Base-by-base conservation (phyloP, 2,888 invertebrate species). In the Orthonevra nobilis region DNA sequence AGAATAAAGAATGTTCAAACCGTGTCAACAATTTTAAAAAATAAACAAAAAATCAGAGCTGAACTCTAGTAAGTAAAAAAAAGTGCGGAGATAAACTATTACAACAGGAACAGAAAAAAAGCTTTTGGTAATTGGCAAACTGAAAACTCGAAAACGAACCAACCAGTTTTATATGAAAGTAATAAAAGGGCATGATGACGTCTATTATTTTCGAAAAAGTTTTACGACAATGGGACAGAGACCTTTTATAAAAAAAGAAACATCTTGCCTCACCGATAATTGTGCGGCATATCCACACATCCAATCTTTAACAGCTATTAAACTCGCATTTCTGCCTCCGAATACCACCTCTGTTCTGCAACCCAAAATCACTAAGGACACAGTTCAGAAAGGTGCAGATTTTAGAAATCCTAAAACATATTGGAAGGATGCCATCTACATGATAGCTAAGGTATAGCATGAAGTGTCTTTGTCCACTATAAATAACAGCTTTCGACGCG, bases 401-500 rank as follows among this genome's bases (percentile, higher is more conserved):
- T 34, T 34, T 34, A 34, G 34, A 34, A 34, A 34, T 4, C n/a
- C 34, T 34, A n/a, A 34, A 34, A 10, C 34, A 34, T 34, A 34
- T 5, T 23, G 38, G 1, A 38, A 17, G 6, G 44, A 44, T 44
- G 44, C 26, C 19, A 44, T 44, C 23, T 44, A 26, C 12, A 44
- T 44, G 44, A 44, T 44, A 46, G 44, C 44, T 26, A 14, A 44
- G 26, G 26, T 14, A 14, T 26, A 9, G 44, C 23, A 4, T 3
- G 5, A 4, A 23, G 23, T 5, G 23, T 5, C 23, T 12, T 30
- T 48, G 23, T 3, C 3, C 23, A 23, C 23, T 44, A 48, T n/a
- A 17, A 30, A 30, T n/a, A n/a, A 30, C 30, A 15, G 48, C 30
- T 17, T 48, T 48, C 15, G 48, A 48, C 30, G 17, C 17, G 28